phyloP scores from a whole-genome alignment of 2,888 invertebrate genomes.

The Augiades crinisus region DNA sequence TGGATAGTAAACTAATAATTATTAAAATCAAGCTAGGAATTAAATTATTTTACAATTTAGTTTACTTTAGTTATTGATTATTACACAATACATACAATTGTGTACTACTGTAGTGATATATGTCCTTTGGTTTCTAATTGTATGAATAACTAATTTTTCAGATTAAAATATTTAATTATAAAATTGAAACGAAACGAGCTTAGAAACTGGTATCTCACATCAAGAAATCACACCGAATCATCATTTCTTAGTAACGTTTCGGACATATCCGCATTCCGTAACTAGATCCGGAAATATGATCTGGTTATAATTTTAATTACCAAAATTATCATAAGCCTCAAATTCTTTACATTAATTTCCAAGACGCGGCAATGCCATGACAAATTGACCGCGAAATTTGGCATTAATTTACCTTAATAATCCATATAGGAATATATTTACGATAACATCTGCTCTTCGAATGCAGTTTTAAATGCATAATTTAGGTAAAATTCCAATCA shows the following conservation, averaged over 20 bases:
- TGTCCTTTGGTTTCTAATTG: too few species aligned
- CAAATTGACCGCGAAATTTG: slow-evolving; percentile 1
- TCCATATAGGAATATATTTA: background rate
- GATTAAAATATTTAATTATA: too few species aligned
- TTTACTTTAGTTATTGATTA: too few species aligned
- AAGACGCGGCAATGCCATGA: background rate
- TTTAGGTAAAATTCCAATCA: too few species aligned
- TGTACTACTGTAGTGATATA: too few species aligned
- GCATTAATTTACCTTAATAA: background rate
- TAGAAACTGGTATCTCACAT: background rate
- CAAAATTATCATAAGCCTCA: background rate
- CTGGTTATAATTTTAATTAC: slow-evolving; percentile 8
- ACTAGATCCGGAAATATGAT: slow-evolving; percentile 9
- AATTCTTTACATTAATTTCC: background rate
- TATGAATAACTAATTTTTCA: too few species aligned
- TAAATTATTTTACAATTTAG: too few species aligned
- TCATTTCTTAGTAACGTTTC: slow-evolving; percentile 1
- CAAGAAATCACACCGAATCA: slow-evolving; percentile 5
- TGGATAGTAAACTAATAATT: too few species aligned
- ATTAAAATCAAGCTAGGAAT: too few species aligned
- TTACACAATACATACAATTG: too few species aligned
- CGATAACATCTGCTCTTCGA: too few species aligned
- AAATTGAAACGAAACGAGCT: background rate
- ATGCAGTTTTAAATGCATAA: too few species aligned
- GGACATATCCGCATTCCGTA: slow-evolving; percentile 9